Evolutionary conservation across 2,113 vertebrate genomes (phyloP), one percentile per base, ranked within the genome.

Genomic region (Perca fluviatilis): DNA sequence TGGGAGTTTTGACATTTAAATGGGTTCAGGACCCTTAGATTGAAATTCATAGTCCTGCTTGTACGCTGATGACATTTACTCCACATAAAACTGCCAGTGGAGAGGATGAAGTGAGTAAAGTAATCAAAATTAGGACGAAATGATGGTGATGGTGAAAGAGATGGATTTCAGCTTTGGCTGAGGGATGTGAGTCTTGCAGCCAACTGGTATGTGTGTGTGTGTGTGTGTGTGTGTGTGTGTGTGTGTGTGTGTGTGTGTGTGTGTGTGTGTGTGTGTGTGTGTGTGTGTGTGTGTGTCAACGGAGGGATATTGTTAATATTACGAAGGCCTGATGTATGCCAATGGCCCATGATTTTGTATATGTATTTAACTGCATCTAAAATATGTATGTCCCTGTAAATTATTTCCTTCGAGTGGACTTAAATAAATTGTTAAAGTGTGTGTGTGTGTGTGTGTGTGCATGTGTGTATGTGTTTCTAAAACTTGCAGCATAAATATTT

Each of bases 401-500:
- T 33, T 33, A 33, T 33, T 33, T 33, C 30, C 30, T 5, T 33
- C 5, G 30, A 33, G 30, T 33, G 30, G 30, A 33, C 30, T 33
- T 33, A 33, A 33, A 33, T 33, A 33, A 33, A 33, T 33, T 33
- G 30, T 33, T 33, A 33, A 33, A 33, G 25, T 46, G 49, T 63
- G 51, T 43, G 40, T 43, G 40, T 43, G 40, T 43, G 40, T 43
- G 40, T 43, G 40, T 43, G 40, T 27, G 23, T 67, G 27, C 25
- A 43, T 30, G 50, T 50, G 64, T 62, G 47, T 54, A 33, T 60
- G 77, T 72, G 73, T 82, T 25, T 74, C 61, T 76, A 71, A 87
- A 83, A 78, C 10, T 75, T 84, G 6, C 68, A 47, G 27, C 62
- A 82, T 93, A 30, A 89, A 93, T 90, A 87, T 90, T 93, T 89